Evolutionary conservation across 2,797 vertebrate species (phyloP), one percentile per base, ranked within the genome.

Genomic region (Phrynocephalus vlangalii): DNA sequence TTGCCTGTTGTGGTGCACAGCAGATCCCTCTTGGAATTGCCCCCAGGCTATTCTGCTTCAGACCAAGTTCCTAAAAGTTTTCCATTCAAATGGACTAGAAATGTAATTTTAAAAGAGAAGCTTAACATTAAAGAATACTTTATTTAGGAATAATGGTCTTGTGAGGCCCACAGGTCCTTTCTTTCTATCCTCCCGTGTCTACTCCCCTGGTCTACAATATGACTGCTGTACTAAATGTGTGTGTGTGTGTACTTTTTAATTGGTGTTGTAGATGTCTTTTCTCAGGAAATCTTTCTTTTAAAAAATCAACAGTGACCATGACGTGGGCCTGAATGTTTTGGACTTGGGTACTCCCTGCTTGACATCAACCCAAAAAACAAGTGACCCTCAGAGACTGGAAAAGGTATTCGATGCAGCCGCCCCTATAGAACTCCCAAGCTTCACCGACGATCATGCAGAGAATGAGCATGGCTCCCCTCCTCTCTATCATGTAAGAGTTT

Each of bases 261-360:
- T 10, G 44, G 6, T 68, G 33, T 48, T 52, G n/a, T 10, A 67
- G 24, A 20, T 87, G 0, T 6, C 66, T 1, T 44, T 88, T 87
- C 88, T 87, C 52, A 83, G 50, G 88, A 90, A 88, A 67, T 52
- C 33, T 3, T 90, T 79, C 78, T 88, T 0, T 63, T 82, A n/a
- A 30, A 89, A 88, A 33, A 22, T 93, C 80, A 72, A 24, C 94
- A 98, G 98, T 75, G 92, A 95, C 84, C 94, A 91, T 68, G 33
- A 85, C 0, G 1, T 86, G 71, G 91, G 94, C 88, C 82, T 95
- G n/a, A 92, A 88, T 10, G 91, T 95, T 56, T 87, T 84, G 30
- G 94, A 86, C 22, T 3, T 83, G 92, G 94, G 92, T 10, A 88
- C 92, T 83, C 92, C 96, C 0, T 75, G 82, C 72, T 79, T 86